Percentiles rank a stretch among this genome's conserved stretches.
phyloP scores from a whole-genome alignment of 1,140 invertebrate species.

The Macrostomum lignano region DNA sequence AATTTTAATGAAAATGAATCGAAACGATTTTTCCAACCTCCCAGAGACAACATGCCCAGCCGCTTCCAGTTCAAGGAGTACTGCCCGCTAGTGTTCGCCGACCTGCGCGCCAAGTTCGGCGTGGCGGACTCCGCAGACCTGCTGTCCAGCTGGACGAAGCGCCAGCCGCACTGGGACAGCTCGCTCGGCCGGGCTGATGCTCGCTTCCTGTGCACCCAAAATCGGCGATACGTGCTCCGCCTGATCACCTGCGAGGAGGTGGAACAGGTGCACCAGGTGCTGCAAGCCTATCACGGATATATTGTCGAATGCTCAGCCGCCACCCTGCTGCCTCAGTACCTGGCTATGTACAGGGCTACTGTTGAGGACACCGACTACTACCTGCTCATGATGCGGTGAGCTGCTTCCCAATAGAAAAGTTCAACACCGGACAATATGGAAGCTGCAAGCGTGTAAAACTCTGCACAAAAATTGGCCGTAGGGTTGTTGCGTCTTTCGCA shows the following conservation, averaged over 20 bases:
- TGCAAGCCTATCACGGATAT: no score
- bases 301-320: no score
- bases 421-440: no score
- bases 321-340: slow-evolving; percentile 83
- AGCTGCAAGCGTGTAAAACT: no score
- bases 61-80: slow-evolving; percentile 99
- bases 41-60: slow-evolving; percentile 89
- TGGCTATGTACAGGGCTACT: slow-evolving; percentile 84
- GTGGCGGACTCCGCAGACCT: no score
- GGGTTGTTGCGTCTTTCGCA: no score
- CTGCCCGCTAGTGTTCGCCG: slow-evolving; percentile 89
- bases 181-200: slow-evolving; percentile 52
- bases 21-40: no score
- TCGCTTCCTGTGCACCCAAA: slow-evolving; percentile 45
- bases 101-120: slow-evolving; percentile 77
- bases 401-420: no score
- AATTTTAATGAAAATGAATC: no score
- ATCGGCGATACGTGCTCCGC: slow-evolving; percentile 66
- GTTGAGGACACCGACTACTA: slow-evolving; percentile 88
- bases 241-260: slow-evolving; percentile 87
- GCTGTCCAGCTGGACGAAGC: slow-evolving; percentile 52
- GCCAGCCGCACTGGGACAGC: slow-evolving; percentile 15
- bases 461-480: no score
- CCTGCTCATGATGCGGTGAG: slow-evolving; percentile 73
- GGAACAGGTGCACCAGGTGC: slow-evolving; percentile 83